These are phyloP conservation scores for Poliocrania exsul DNA, from an alignment of 2,797 vertebrate species.

Conservation along the genomic window DNA sequence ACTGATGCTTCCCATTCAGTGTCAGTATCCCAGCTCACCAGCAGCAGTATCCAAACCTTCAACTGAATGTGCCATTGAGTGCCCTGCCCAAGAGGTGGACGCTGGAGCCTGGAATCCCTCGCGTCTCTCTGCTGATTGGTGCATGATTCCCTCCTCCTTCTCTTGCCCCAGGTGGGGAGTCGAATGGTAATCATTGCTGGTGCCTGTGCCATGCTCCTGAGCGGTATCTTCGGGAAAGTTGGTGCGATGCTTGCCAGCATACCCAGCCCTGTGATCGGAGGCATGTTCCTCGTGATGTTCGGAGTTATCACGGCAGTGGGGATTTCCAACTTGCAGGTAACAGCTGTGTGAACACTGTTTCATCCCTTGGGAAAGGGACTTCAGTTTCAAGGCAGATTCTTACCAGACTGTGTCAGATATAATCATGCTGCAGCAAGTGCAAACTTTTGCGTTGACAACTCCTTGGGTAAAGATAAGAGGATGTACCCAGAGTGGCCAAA, in stretches of 20 bases:
- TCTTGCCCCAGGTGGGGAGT: slow-evolving; percentile 88
- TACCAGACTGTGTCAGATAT: background rate
- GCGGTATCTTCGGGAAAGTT: slow-evolving; percentile 90
- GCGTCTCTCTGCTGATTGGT: fast-evolving
- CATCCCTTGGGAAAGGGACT: background rate
- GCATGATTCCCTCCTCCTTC: background rate
- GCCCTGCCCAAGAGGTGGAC: background rate
- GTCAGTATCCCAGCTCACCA: background rate
- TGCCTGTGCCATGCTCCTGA: slow-evolving; percentile 86
- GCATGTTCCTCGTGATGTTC: slow-evolving; percentile 96
- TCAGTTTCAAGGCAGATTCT: background rate
- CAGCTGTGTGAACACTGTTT: background rate
- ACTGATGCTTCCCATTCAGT: background rate
- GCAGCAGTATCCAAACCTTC: background rate
- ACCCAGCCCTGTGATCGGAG: slow-evolving; percentile 90
- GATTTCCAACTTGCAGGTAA: slow-evolving; percentile 94
- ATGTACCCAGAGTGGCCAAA: background rate
- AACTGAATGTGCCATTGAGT: background rate
- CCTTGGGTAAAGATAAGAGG: background rate
- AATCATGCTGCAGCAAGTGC: background rate
- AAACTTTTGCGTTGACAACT: background rate
- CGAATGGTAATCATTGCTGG: slow-evolving; percentile 88
- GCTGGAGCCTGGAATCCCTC: background rate
- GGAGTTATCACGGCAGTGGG: slow-evolving; percentile 91
- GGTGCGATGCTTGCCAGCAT: slow-evolving; percentile 93